Base-by-base conservation (phyloP, 1,140 invertebrate species). In the Dendrolimus kikuchii region DNA sequence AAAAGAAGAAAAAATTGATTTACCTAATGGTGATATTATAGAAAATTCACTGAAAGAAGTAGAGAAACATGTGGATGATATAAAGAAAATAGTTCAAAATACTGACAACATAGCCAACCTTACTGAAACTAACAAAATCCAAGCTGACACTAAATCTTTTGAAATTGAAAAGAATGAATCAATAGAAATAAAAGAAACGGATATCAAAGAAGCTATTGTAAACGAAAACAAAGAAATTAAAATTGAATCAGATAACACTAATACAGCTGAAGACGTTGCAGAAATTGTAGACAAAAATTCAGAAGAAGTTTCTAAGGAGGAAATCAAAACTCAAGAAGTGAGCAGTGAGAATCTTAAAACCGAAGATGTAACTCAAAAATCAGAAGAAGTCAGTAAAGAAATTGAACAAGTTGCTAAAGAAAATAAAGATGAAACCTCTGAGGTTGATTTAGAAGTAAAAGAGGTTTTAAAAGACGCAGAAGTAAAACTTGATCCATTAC, bases 381-480 rank as follows among this genome's bases (percentile, higher is more conserved):
- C 5, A 44, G 41, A 40, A 49, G 50, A 51, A 6, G 51, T 8
- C 7, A 38, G 48, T 23, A 49, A 40, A 38, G 38, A 9, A 45
- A 45, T 9, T 5, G n/a, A n/a, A n/a, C n/a, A n/a, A 9, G 43
- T 9, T 3, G 6, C 45, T 52, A 41, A 46, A 40, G 38, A 23
- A 37, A 57, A 46, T 46, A 49, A 57, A 36, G 42, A 48, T 37
- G 51, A 58, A 8, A 41, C 45, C n/a, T 46, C 0, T 36, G 49
- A 46, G 42, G 46, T 46, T 23, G 23, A 23, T 23, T 23, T 23
- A 23, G 23, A 23, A 23, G 23, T 23, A 23, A 23, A 23, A 23
- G 23, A 23, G 23, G 23, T 23, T 23, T 23, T 23, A 3, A 59
- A 49, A 44, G 51, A 55, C 38, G 51, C 49, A 40, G 61, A 64